Evolutionary conservation across 2,797 vertebrate genomes (phyloP).

Genomic region (Argya squamiceps): DNA sequence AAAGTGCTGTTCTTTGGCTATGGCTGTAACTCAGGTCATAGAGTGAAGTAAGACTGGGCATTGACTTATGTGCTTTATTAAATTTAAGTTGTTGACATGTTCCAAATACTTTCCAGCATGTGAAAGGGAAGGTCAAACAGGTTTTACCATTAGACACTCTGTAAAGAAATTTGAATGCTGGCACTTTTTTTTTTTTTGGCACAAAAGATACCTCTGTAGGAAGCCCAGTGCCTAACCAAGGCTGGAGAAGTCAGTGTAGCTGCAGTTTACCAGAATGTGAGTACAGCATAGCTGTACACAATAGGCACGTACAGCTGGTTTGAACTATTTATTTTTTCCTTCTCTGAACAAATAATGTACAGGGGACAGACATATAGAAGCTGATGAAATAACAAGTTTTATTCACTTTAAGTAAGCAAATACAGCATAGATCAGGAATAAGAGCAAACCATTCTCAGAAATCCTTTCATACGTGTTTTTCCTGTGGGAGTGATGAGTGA

Average conservation of each 20-base stretch:
- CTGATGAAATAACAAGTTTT: neutral
- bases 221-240: neutral
- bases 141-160: neutral
- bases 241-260: neutral
- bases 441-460: neutral
- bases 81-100: neutral
- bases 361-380: neutral
- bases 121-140: neutral
- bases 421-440: neutral
- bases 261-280: neutral
- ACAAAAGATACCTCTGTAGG: neutral
- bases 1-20: neutral
- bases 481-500: neutral
- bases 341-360: neutral
- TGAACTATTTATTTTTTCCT: neutral
- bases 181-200: neutral
- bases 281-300: fast-evolving
- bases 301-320: neutral
- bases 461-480: neutral
- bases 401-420: neutral
- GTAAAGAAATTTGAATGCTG: neutral
- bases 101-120: neutral
- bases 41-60: neutral
- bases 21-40: neutral
- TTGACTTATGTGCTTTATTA: neutral